phyloP scores from a whole-genome alignment of 1,140 invertebrate genomes.

The Scaptomyza graminum region DNA sequence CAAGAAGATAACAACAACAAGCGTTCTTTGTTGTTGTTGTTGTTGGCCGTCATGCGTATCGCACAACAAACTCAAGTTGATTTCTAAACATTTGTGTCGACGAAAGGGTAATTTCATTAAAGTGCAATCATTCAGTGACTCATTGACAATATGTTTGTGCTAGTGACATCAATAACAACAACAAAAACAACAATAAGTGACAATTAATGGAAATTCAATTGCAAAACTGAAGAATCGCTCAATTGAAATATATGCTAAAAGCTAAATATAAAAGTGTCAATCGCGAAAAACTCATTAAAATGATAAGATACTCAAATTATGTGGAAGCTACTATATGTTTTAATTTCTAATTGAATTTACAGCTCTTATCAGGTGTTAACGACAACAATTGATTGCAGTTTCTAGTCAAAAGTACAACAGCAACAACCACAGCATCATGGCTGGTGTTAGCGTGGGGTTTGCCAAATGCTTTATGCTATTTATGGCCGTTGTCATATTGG shows the following conservation, averaged over 20 bases:
- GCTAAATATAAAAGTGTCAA: conserved; percentile 28
- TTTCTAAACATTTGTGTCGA: not conserved
- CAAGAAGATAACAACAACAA: conserved; percentile 51
- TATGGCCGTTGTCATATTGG: conserved; percentile 78
- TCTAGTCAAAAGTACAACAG: conserved; percentile 26
- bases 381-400: conserved; percentile 44
- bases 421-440: conserved; percentile 47
- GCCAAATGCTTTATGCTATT: conserved; percentile 80
- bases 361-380: conserved; percentile 58
- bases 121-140: conserved; percentile 52
- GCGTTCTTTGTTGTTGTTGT: conserved; percentile 30
- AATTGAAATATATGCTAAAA: not conserved
- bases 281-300: conserved; percentile 56
- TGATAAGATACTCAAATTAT: conserved; percentile 62
- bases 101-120: conserved; percentile 52
- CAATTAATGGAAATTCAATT: conserved; percentile 9
- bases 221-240: not conserved
- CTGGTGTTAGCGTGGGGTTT: conserved; percentile 68
- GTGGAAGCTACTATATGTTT: conserved; percentile 34
- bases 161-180: conserved; percentile 20
- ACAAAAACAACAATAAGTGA: not conserved
- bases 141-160: conserved; percentile 34
- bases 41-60: conserved; percentile 55
- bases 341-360: conserved; percentile 76
- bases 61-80: conserved; percentile 18